A percentile compares a stretch with the other conserved stretches of the same genome.
Conservation (phyloP, 1,140 invertebrate genomes). For the Drosophila repletoides region DNA sequence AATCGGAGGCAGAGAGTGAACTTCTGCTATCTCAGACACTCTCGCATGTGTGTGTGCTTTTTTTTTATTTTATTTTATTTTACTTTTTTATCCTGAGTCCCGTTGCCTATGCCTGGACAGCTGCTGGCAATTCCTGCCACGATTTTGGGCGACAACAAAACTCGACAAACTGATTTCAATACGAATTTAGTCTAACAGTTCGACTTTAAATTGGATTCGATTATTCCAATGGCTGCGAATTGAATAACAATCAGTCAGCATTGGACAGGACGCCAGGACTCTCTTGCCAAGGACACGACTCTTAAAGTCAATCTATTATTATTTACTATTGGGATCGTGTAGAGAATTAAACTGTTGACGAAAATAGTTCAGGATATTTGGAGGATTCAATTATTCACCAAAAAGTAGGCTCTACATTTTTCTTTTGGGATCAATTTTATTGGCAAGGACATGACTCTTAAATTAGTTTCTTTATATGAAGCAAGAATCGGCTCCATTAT, state of each 20-base stretch:
- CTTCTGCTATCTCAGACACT: too few species aligned
- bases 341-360: too few species aligned
- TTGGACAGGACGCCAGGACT: too few species aligned
- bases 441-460: too few species aligned
- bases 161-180: slow-evolving; percentile 9
- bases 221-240: slow-evolving; percentile 30
- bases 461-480: too few species aligned
- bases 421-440: too few species aligned
- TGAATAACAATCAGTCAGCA: slow-evolving; percentile 31
- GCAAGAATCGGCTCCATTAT: too few species aligned
- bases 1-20: background rate
- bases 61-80: background rate
- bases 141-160: background rate
- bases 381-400: too few species aligned
- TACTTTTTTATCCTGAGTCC: background rate
- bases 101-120: slow-evolving; percentile 44
- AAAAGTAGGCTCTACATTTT: too few species aligned
- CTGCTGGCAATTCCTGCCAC: slow-evolving; percentile 60
- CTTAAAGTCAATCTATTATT: background rate
- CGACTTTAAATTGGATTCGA: slow-evolving; percentile 30
- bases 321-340: too few species aligned
- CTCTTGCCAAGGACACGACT: too few species aligned
- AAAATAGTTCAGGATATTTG: too few species aligned
- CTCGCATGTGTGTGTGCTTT: slow-evolving; percentile 1
- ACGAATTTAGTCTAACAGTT: slow-evolving; percentile 14